Evolutionary conservation across 1,140 invertebrate species (phyloP).

Genomic region (Lamellibrachia luymesi): DNA sequence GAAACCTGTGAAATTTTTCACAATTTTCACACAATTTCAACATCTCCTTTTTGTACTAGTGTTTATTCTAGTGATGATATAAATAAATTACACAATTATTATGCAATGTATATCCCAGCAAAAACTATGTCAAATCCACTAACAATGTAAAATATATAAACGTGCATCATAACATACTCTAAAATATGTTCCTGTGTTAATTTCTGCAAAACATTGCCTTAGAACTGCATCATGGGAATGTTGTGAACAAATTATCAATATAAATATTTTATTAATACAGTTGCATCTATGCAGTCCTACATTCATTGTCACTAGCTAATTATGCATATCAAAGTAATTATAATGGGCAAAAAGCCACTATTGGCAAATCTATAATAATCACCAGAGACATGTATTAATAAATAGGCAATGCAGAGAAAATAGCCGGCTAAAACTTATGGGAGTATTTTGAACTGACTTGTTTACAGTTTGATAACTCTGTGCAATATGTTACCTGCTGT

Average conservation of each 20-base stretch:
- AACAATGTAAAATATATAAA: background rate
- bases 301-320: background rate
- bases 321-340: background rate
- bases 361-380: background rate
- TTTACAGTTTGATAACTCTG: background rate
- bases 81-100: too few species aligned
- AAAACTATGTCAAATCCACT: too few species aligned
- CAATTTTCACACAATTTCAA: background rate
- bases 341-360: background rate
- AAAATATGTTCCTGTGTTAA: too few species aligned
- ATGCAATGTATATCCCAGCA: too few species aligned
- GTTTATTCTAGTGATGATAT: background rate
- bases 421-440: background rate
- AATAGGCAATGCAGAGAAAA: background rate
- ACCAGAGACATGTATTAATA: background rate
- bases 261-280: background rate
- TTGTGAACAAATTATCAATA: background rate
- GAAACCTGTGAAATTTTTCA: background rate
- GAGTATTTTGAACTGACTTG: background rate
- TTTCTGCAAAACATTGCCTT: too few species aligned
- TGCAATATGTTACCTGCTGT: background rate
- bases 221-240: background rate
- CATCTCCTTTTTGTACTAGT: background rate
- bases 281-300: background rate
- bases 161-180: background rate